phyloP scores from a whole-genome alignment of 2,888 invertebrate genomes.

The Psylliodes chrysocephalus region DNA sequence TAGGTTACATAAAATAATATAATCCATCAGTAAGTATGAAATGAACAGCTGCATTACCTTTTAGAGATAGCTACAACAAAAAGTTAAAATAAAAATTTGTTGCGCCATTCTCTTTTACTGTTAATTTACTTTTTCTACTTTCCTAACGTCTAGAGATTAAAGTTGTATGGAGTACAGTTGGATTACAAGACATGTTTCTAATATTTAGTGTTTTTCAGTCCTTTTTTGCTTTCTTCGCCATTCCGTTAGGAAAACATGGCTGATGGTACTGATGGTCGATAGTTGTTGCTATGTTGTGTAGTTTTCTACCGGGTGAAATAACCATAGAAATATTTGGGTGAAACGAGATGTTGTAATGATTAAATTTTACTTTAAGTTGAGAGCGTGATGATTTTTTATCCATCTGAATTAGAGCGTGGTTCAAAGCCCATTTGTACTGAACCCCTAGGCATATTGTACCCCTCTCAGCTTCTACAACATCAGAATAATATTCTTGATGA shows the following conservation, averaged over 20 bases:
- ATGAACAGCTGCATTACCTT: neutral
- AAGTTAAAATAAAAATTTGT: neutral
- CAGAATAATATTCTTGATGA: too few species aligned
- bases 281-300: neutral
- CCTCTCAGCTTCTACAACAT: too few species aligned
- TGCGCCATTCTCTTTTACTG: neutral
- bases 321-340: neutral
- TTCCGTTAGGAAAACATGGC: constrained; percentile 22
- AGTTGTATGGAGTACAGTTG: constrained; percentile 19
- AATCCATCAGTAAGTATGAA: neutral
- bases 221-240: constrained; percentile 17
- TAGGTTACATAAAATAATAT: neutral
- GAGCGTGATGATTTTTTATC: too few species aligned
- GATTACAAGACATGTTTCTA: constrained; percentile 19
- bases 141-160: neutral
- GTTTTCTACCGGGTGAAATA: neutral
- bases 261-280: neutral
- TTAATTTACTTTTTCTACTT: constrained; percentile 1
- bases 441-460: too few species aligned
- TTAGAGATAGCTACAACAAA: neutral
- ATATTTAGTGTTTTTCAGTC: constrained; percentile 20
- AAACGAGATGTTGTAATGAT: too few species aligned
- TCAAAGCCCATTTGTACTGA: too few species aligned
- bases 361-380: too few species aligned
- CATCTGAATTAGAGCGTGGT: too few species aligned